Conservation (phyloP, 2,888 invertebrate genomes). For the Patella pellucida region DNA sequence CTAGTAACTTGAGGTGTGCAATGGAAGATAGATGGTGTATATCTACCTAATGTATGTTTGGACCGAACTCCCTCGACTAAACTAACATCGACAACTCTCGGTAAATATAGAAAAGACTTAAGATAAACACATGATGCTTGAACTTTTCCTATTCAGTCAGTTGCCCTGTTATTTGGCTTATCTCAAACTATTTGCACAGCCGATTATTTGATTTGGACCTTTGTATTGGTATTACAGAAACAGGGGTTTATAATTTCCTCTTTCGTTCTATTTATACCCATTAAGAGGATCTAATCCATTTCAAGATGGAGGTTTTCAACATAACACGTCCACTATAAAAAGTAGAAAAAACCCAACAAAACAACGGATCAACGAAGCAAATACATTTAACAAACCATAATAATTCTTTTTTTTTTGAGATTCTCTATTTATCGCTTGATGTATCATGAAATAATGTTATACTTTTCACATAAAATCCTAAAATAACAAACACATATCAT, state of each 20-base stretch:
- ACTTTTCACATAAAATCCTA: too few relatives aligned
- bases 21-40: not conserved
- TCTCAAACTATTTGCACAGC: not conserved
- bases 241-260: slow-evolving; percentile 3
- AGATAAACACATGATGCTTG: not conserved
- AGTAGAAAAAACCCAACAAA: too few relatives aligned
- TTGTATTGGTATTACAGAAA: not conserved
- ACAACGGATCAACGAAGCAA: too few relatives aligned
- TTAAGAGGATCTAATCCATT: too few relatives aligned
- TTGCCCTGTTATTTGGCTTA: slow-evolving; percentile 7
- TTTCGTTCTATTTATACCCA: too few relatives aligned
- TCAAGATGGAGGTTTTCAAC: too few relatives aligned
- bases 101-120: not conserved
- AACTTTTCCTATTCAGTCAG: slow-evolving; percentile 3
- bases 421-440: too few relatives aligned
- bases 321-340: too few relatives aligned
- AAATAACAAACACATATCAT: too few relatives aligned
- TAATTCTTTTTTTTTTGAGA: too few relatives aligned
- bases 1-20: not conserved
- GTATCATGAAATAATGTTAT: too few relatives aligned
- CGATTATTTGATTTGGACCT: slow-evolving; percentile 7
- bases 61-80: not conserved
- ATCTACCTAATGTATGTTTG: slow-evolving; percentile 10
- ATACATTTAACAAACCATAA: too few relatives aligned
- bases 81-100: not conserved